phyloP scores from a whole-genome alignment of 2,113 vertebrate genomes.

The Ceyx cyanopectus region DNA sequence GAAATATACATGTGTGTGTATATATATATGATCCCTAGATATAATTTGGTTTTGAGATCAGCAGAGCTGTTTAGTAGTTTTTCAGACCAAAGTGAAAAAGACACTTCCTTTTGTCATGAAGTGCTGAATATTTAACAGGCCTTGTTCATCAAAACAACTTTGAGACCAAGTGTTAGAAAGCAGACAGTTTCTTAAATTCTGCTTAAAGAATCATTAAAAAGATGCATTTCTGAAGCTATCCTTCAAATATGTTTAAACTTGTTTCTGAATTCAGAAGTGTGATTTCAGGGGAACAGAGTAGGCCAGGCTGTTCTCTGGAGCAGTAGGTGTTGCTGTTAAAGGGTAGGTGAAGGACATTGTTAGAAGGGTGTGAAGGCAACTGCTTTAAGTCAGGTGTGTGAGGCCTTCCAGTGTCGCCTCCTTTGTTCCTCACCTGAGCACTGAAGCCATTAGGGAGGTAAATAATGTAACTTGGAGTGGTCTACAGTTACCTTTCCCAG shows the following conservation, averaged over 20 bases:
- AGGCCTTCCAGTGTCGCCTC: background rate
- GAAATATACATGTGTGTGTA: background rate
- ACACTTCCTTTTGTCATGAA: background rate
- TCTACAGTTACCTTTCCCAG: background rate
- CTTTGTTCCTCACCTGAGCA: background rate
- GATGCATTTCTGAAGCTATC: background rate
- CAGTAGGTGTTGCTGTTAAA: background rate
- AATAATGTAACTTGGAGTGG: background rate
- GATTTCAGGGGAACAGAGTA: background rate
- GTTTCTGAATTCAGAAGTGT: background rate
- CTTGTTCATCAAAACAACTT: background rate
- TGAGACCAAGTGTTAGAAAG: background rate
- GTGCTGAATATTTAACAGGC: background rate
- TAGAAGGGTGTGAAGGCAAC: background rate
- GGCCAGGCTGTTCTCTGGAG: background rate
- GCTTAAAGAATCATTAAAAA: background rate
- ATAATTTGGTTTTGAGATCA: background rate
- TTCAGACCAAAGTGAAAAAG: background rate
- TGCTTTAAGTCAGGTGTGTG: background rate
- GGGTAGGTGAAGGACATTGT: background rate
- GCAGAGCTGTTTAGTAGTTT: background rate
- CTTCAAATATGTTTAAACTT: background rate
- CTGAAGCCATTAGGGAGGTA: background rate
- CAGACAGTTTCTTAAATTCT: background rate
- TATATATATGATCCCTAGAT: background rate